Evolutionary conservation across 2,113 vertebrate genomes (phyloP).

Genomic region (Pica pica): DNA sequence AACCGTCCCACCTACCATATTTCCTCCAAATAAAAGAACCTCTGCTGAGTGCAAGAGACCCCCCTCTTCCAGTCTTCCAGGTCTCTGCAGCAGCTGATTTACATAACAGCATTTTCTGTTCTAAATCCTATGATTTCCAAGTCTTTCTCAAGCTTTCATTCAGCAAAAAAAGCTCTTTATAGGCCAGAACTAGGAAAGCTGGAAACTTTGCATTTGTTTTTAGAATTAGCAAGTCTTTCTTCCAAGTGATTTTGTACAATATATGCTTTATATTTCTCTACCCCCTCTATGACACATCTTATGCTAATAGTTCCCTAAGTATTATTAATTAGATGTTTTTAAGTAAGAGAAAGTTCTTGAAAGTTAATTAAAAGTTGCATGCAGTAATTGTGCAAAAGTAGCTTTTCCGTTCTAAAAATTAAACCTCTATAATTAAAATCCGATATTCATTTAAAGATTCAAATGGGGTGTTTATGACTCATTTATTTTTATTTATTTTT

Average conservation of each 20-base stretch:
- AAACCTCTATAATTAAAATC: constrained; percentile 78
- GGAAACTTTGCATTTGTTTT: constrained; percentile 1
- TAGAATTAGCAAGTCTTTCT: not conserved
- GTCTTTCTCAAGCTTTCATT: not conserved
- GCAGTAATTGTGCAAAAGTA: constrained; percentile 72
- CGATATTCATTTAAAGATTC: constrained; percentile 68
- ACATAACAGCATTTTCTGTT: not conserved
- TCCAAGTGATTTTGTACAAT: not conserved
- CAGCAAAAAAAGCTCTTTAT: not conserved
- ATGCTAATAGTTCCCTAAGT: constrained; percentile 68
- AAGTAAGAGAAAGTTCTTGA: constrained; percentile 72
- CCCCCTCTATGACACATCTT: constrained; percentile 35
- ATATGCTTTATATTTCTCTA: constrained; percentile 11
- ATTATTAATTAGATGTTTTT: constrained; percentile 76
- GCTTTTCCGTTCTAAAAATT: constrained; percentile 74
- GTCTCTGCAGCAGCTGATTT: not conserved
- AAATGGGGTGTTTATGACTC: constrained; percentile 66
- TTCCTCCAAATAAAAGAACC: not conserved
- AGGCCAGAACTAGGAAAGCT: not conserved
- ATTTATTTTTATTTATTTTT: constrained; percentile 63
- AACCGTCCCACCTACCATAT: not conserved
- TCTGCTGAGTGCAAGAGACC: not conserved
- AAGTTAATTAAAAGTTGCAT: constrained; percentile 81
- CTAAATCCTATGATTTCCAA: not conserved
- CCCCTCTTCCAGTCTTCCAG: not conserved